Conservation (phyloP, 2,113 vertebrate genomes). For the Syrrhaptes paradoxus region DNA sequence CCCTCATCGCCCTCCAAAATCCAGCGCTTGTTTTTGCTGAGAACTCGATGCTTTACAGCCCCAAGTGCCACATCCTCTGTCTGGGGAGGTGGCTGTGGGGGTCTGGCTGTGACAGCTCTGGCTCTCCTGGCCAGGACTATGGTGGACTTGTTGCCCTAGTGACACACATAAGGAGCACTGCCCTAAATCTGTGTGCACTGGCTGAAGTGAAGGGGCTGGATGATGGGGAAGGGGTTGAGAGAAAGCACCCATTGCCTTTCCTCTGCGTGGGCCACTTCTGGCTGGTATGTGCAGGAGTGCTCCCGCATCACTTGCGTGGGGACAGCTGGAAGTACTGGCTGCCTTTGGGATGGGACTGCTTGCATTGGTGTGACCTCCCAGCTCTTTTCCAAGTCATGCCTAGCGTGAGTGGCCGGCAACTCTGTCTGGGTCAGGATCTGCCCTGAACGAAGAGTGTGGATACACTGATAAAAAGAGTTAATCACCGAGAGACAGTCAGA, state of each 20-base stretch:
- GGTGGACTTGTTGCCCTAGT: neutral
- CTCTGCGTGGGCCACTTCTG: neutral
- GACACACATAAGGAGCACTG: neutral
- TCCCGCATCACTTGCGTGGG: accelerated
- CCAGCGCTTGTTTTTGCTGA: neutral
- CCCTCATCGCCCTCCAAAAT: neutral
- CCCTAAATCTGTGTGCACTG: too few species aligned
- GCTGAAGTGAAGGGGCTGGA: neutral
- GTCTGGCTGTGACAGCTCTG: neutral
- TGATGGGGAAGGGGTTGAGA: neutral
- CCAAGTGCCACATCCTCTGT: neutral
- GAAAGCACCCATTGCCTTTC: neutral
- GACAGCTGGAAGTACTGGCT: neutral
- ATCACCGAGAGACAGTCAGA: neutral
- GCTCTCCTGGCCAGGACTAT: neutral
- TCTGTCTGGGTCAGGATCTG: neutral
- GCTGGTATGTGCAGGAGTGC: neutral
- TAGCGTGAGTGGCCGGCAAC: neutral
- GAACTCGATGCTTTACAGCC: neutral
- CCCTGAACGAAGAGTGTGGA: neutral
- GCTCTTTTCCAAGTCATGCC: neutral
- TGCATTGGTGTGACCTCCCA: neutral
- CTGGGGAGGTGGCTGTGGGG: neutral
- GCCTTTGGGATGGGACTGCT: neutral
- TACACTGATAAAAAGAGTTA: neutral